Evolutionary conservation across 2,888 invertebrate species (phyloP), one percentile per base, ranked within the genome.

Genomic region (Lamellibrachia columna): DNA sequence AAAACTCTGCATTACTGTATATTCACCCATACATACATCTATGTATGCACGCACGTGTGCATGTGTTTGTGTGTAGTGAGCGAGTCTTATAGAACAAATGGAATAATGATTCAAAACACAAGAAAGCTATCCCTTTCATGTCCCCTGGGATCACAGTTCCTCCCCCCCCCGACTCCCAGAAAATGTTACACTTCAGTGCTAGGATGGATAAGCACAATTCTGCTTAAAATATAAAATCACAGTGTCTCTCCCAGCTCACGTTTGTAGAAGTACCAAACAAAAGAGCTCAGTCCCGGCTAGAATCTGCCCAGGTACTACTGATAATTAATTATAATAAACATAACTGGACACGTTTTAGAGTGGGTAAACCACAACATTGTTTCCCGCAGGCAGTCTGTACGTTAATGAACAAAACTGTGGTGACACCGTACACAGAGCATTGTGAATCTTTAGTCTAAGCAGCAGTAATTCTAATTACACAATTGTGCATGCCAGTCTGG

Each of bases 381-480:
- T 6, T 75, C 15, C 75, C 22, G 75, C n/a, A 6, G 15, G 6
- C n/a, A 11, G 22, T 75, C 22, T 4, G 22, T 75, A 75, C 75
- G n/a, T 75, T 75, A 22, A 75, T 75, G 11, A 75, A 75, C 75
- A 75, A 75, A 75, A 75, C 75, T 75, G 75, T 75, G 75, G 75
- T 75, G 22, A 15, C 22, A 75, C 75, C 75, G n/a, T 75, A 75
- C n/a, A 15, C n/a, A 75, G n/a, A 75, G 75, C 22, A 22, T 22
- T 22, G 75, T 75, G 75, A 75, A 75, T 75, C 75, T 6, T 75
- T 75, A 75, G 22, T 75, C 75, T 75, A 75, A 75, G 22, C 75
- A 75, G 75, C 75, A 75, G 6, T 75, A 75, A 6, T 75, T 75
- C 15, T 75, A 75, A 75, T 75, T 75, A 15, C 75, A 75, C 75